These are phyloP conservation scores for Axinella damicornis DNA, from an alignment of 37 sponge, comb jelly and placozoan species.

Conservation along the genomic window DNA sequence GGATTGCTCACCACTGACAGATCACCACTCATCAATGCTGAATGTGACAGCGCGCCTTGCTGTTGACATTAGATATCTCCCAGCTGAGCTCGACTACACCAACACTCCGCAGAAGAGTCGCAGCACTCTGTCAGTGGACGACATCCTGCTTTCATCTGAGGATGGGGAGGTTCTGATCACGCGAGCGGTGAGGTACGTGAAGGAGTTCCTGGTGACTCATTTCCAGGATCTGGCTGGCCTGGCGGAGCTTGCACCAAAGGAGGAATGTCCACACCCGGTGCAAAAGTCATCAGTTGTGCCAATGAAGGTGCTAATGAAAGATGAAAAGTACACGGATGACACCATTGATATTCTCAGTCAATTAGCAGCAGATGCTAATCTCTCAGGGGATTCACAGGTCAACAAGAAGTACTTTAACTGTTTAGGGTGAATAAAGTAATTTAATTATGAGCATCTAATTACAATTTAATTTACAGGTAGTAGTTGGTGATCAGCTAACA, in stretches of 20 bases:
- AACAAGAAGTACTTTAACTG: neutral
- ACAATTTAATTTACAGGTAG: too few species aligned
- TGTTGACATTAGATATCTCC: neutral
- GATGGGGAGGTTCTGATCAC: neutral
- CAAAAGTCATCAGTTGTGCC: conserved; percentile 11
- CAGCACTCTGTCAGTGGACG: neutral
- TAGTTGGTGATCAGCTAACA: conserved; percentile 36
- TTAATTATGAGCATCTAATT: neutral
- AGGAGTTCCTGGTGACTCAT: conserved; percentile 14
- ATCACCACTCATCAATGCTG: conserved; percentile 4
- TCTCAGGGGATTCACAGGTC: neutral
- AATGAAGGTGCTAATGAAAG: conserved; percentile 13
- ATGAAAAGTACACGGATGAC: conserved; percentile 29
- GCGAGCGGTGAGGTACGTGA: conserved; percentile 3
- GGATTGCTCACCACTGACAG: neutral
- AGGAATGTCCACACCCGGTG: neutral
- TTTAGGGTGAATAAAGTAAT: too few species aligned
- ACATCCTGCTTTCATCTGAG: neutral
- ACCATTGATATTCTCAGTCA: conserved; percentile 28
- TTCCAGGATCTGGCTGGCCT: neutral
- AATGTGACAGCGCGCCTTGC: conserved; percentile 7
- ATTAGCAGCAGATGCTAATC: neutral
- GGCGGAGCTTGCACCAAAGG: neutral
- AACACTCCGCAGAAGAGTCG: neutral
- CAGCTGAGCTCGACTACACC: neutral